Evolutionary conservation across 2,113 vertebrate species (phyloP).

Genomic region (Corythaixoides concolor): DNA sequence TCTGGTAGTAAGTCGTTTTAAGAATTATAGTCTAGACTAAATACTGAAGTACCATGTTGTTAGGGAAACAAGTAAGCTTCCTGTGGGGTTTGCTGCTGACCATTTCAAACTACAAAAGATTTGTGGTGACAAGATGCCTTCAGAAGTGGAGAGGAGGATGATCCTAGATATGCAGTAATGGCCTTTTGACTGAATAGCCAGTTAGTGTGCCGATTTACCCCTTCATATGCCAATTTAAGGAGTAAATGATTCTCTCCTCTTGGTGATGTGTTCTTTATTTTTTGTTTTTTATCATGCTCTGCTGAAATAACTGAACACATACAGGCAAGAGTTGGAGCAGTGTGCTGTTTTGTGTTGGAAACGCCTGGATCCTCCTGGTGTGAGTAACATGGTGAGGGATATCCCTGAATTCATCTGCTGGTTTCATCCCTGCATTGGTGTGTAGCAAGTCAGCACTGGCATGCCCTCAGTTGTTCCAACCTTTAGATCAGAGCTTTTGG

Average conservation of each 20-base stretch:
- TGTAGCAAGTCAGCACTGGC: not conserved
- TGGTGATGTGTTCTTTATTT: not conserved
- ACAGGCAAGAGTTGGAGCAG: not conserved
- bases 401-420: not conserved
- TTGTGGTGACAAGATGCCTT: not conserved
- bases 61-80: not conserved
- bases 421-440: not conserved
- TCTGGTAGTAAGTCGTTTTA: not conserved
- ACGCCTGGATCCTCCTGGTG: not conserved
- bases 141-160: not conserved
- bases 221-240: not conserved
- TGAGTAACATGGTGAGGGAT: not conserved
- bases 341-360: not conserved
- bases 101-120: not conserved
- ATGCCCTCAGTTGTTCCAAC: fast-evolving
- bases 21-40: not conserved
- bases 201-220: not conserved
- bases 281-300: not conserved
- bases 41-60: not conserved
- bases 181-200: not conserved
- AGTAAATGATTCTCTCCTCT: not conserved
- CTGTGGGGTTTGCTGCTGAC: not conserved
- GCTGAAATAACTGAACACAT: not conserved
- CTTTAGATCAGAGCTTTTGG: not conserved
- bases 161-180: not conserved